phyloP scores from a whole-genome alignment of 2,888 invertebrate genomes.

The Amblyjoppa fuscipennis region DNA sequence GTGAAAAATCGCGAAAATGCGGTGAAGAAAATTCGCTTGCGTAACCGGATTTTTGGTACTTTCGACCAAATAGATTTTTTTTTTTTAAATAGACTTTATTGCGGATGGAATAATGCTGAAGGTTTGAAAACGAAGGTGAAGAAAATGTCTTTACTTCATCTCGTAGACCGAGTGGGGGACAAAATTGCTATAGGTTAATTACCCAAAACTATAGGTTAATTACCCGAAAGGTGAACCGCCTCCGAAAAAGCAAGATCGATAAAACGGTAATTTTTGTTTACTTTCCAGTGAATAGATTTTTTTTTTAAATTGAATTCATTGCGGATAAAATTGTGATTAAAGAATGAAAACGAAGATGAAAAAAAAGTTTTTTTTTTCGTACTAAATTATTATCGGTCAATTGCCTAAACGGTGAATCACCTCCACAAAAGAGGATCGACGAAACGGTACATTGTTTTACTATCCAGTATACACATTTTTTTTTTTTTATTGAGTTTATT shows the following conservation, averaged over 20 bases:
- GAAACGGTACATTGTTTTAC: neutral
- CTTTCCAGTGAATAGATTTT: neutral
- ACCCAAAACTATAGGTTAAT: no score
- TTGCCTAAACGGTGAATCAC: slow-evolving; percentile 51
- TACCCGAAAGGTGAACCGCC: no score
- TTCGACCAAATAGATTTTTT: neutral
- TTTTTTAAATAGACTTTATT: neutral
- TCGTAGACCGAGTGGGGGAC: no score
- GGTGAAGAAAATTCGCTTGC: no score
- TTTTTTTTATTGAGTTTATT: neutral
- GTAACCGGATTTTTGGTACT: neutral
- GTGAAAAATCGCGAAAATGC: no score
- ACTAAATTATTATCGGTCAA: slow-evolving; percentile 39
- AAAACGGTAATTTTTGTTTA: neutral
- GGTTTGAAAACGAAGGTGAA: no score
- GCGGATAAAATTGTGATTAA: neutral
- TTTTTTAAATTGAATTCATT: neutral
- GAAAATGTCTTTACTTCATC: no score
- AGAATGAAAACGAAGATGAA: no score
- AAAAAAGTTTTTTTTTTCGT: neutral
- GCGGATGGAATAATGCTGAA: neutral
- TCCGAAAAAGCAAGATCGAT: no score
- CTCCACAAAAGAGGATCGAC: slow-evolving; percentile 15
- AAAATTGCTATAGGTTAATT: no score
- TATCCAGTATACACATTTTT: neutral